A percentile compares a stretch with the other conserved stretches of the same genome.
These are phyloP conservation scores for Cheilosia soror DNA, from an alignment of 2,888 invertebrate genomes.

Conservation along the genomic window DNA sequence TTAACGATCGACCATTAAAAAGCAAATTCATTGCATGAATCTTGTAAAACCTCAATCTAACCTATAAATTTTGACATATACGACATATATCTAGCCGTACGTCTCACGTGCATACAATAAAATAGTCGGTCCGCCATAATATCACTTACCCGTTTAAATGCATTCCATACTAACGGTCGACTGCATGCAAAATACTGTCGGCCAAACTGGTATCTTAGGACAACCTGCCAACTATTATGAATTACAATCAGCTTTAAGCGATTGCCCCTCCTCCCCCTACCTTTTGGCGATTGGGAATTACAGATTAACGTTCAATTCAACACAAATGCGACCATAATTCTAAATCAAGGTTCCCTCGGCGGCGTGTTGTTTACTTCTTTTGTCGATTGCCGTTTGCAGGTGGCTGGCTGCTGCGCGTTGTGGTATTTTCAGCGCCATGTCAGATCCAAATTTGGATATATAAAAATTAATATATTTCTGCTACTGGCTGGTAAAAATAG, in stretches of 20 bases:
- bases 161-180: conserved; percentile 18
- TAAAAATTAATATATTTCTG: conserved; percentile 20
- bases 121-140: conserved; percentile 19
- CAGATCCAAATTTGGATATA: conserved; percentile 51
- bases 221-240: conserved; percentile 44
- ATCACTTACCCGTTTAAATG: conserved; percentile 36
- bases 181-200: conserved; percentile 8
- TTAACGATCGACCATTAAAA: conserved; percentile 12
- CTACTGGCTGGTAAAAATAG: conserved; percentile 44
- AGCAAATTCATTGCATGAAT: not conserved
- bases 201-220: conserved; percentile 9
- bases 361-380: conserved; percentile 25
- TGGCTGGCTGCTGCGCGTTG: conserved; percentile 13
- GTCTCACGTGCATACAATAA: conserved; percentile 7
- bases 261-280: not conserved
- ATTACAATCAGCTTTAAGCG: conserved; percentile 32
- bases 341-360: conserved; percentile 44
- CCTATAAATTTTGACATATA: conserved; percentile 27
- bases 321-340: conserved; percentile 43
- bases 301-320: conserved; percentile 16
- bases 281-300: conserved; percentile 16
- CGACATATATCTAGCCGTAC: not conserved
- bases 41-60: conserved; percentile 14
- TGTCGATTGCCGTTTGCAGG: conserved; percentile 13
- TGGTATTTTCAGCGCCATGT: conserved; percentile 3